phyloP scores from a whole-genome alignment of 2,888 invertebrate genomes.

The Aporophyla lueneburgensis region DNA sequence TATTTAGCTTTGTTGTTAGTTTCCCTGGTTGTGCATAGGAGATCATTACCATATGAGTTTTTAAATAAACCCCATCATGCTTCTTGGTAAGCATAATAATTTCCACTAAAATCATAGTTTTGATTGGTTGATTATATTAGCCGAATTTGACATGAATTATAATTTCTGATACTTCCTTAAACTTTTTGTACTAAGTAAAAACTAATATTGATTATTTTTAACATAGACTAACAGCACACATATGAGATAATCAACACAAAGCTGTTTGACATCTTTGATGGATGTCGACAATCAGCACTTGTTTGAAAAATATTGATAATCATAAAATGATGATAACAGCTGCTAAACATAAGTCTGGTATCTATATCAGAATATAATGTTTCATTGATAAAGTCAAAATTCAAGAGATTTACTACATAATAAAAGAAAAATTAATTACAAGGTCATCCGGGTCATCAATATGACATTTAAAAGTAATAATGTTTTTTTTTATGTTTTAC shows the following conservation, averaged over 20 bases:
- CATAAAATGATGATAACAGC: constrained; percentile 16
- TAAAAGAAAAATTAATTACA: constrained; percentile 9
- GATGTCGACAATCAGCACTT: constrained; percentile 1
- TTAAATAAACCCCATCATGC: neutral
- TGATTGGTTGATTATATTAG: constrained; percentile 1
- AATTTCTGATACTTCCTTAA: neutral
- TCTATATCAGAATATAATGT: constrained; percentile 4
- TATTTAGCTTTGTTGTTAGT: neutral
- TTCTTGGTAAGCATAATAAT: neutral
- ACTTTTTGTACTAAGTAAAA: neutral
- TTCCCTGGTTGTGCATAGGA: neutral
- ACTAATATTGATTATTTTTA: neutral
- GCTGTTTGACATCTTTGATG: neutral
- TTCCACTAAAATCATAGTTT: neutral
- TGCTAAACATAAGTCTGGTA: constrained; percentile 19
- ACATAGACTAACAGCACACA: neutral
- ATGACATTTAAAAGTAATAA: neutral
- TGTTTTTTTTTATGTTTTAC: neutral
- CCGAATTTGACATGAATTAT: too few species aligned
- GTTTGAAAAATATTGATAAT: constrained; percentile 14
- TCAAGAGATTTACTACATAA: neutral
- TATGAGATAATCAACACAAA: neutral
- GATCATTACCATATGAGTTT: neutral
- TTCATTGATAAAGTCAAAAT: neutral
- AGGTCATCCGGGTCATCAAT: neutral